phyloP scores from a whole-genome alignment of 1,140 invertebrate species.

The Vanessa atalanta region DNA sequence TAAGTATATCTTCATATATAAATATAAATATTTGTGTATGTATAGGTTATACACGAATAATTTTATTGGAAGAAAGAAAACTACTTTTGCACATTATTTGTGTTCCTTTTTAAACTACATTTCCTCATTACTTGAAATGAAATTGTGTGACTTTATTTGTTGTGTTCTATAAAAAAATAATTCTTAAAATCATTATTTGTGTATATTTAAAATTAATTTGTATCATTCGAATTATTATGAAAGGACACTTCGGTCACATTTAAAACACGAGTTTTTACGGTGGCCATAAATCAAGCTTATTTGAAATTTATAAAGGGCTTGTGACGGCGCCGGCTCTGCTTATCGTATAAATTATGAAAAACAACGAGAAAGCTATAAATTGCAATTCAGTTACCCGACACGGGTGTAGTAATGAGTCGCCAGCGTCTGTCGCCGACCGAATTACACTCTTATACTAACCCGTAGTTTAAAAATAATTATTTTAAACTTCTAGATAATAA shows the following conservation, averaged over 20 bases:
- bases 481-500: no score
- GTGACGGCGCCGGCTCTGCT: constrained; percentile 51
- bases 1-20: no score
- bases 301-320: constrained; percentile 67
- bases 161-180: no score
- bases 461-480: background rate
- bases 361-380: constrained; percentile 70
- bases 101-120: no score
- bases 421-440: constrained; percentile 8
- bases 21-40: no score
- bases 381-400: constrained; percentile 64
- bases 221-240: background rate
- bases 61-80: no score
- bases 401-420: constrained; percentile 35
- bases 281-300: constrained; percentile 66
- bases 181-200: background rate
- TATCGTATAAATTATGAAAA: constrained; percentile 75
- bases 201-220: background rate
- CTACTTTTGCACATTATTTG: no score
- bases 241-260: constrained; percentile 15
- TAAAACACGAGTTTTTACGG: constrained; percentile 50
- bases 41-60: no score
- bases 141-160: no score
- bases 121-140: no score
- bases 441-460: constrained; percentile 9